Conservation (phyloP, 2,888 invertebrate species). For the Rhagonycha lutea region DNA sequence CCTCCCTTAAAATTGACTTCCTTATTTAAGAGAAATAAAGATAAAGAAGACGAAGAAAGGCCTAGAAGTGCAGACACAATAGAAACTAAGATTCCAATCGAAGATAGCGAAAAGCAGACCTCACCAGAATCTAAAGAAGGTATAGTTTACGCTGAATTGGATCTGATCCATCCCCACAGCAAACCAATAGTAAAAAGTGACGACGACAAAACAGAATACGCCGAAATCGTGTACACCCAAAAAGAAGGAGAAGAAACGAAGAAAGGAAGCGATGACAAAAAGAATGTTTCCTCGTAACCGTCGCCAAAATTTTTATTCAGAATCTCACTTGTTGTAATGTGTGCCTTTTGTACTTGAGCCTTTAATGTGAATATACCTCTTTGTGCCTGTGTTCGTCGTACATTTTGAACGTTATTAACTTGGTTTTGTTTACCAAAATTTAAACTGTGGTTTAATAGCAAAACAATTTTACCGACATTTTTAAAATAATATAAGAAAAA, state of each 20-base stretch:
- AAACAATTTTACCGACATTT: background rate
- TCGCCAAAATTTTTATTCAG: background rate
- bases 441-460: background rate
- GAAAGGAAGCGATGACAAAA: background rate
- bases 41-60: conserved; percentile 28
- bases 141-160: conserved; percentile 75
- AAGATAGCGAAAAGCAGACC: conserved; percentile 17
- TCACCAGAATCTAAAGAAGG: conserved; percentile 46
- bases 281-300: background rate
- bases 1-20: conserved; percentile 43
- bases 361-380: background rate
- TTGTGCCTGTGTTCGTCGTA: background rate
- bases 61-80: conserved; percentile 17
- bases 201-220: conserved; percentile 75
- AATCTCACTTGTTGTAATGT: background rate
- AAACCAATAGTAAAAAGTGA: conserved; percentile 54
- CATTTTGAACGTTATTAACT: background rate
- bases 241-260: conserved; percentile 52
- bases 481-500: background rate
- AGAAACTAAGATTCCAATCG: conserved; percentile 21
- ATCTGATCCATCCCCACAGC: conserved; percentile 59
- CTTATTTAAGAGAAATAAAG: conserved; percentile 38
- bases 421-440: background rate
- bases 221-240: conserved; percentile 79
- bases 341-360: conserved; percentile 2